Evolutionary conservation across 2,888 invertebrate genomes (phyloP).

Genomic region (Drosophila gaucha): DNA sequence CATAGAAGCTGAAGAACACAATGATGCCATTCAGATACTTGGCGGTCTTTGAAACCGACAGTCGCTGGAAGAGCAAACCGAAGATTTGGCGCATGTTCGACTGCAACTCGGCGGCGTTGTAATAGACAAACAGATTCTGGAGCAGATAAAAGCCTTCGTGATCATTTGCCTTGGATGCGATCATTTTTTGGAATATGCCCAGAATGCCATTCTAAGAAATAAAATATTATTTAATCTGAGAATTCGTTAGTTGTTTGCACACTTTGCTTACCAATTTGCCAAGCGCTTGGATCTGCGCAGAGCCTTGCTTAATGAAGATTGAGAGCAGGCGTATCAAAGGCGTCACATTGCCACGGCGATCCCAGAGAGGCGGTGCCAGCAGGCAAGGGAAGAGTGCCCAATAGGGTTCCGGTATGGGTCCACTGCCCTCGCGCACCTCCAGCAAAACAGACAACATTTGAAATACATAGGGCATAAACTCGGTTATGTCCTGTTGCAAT

Average conservation of each 20-base stretch:
- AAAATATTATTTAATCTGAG: neutral
- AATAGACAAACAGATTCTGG: conserved; percentile 92
- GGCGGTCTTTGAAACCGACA: conserved; percentile 96
- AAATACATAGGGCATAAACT: conserved; percentile 99
- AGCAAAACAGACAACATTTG: conserved; percentile 97
- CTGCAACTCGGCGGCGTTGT: conserved; percentile 90
- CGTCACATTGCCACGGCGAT: conserved; percentile 95
- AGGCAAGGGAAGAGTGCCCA: conserved; percentile 95
- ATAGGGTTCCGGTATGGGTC: conserved; percentile 91
- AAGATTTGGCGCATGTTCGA: conserved; percentile 94
- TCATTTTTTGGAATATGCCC: conserved; percentile 98
- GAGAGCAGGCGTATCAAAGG: conserved; percentile 96
- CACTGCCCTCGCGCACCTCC: conserved; percentile 88
- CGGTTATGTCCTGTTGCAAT: conserved; percentile 94
- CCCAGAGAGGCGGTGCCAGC: conserved; percentile 96
- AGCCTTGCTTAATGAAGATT: conserved; percentile 92
- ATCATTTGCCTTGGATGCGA: conserved; percentile 97
- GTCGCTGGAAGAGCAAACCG: conserved; percentile 95
- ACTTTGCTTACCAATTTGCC: conserved; percentile 89
- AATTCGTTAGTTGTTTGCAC: conserved; percentile 1
- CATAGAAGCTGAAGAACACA: conserved; percentile 95
- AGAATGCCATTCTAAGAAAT: conserved; percentile 90
- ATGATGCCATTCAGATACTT: conserved; percentile 96
- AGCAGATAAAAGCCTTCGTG: conserved; percentile 98
- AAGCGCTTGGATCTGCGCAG: conserved; percentile 88